Evolutionary conservation across 2,113 vertebrate genomes (phyloP).

Genomic region (Todiramphus chloris): DNA sequence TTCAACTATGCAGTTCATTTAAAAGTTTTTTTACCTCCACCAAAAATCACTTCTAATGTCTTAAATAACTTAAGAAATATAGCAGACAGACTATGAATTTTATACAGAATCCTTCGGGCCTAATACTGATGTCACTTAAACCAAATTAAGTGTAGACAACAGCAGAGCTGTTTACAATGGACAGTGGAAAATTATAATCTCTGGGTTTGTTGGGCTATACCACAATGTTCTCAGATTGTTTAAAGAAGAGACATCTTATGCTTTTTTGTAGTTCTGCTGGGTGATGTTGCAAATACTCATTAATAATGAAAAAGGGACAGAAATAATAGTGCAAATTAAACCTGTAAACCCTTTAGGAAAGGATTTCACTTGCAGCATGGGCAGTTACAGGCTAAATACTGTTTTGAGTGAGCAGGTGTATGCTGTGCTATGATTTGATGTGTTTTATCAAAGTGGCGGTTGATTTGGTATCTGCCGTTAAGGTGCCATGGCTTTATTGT

Average conservation of each 20-base stretch:
- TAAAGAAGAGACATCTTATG: neutral
- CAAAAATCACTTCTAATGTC: neutral
- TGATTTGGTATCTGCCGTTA: neutral
- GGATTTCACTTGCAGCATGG: neutral
- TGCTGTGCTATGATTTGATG: fast-evolving
- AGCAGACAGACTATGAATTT: neutral
- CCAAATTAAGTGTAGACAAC: neutral
- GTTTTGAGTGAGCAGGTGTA: neutral
- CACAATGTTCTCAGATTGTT: neutral
- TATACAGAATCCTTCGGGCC: neutral
- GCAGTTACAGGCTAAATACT: neutral
- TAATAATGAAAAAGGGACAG: neutral
- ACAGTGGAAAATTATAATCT: neutral
- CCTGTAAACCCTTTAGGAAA: neutral
- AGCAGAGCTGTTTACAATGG: neutral
- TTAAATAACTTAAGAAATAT: neutral
- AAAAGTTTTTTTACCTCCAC: neutral
- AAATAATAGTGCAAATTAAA: neutral
- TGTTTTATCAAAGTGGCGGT: neutral
- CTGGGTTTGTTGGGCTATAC: neutral
- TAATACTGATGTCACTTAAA: neutral
- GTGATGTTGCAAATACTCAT: neutral
- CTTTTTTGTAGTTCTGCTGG: neutral
- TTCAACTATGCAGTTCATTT: neutral
- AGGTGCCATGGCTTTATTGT: neutral